These are phyloP conservation scores for Agriopis marginaria DNA, from an alignment of 2,888 invertebrate genomes.

Conservation along the genomic window DNA sequence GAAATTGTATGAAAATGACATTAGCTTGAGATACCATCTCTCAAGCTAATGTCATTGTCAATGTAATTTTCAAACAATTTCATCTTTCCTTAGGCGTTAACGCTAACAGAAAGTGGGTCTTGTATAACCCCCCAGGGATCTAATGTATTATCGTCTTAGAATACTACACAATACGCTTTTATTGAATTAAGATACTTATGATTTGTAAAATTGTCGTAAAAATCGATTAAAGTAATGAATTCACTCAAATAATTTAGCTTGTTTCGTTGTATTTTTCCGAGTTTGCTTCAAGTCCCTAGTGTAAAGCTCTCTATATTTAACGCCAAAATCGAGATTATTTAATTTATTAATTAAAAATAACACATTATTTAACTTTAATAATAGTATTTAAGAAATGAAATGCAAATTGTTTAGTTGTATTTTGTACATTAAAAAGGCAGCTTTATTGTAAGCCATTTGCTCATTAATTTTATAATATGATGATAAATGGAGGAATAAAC, in stretches of 20 bases:
- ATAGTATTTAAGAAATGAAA: constrained; percentile 8
- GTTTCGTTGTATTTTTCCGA: constrained; percentile 1
- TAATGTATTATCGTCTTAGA: constrained; percentile 1
- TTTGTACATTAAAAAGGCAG: constrained; percentile 16
- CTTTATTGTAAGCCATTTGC: constrained; percentile 36
- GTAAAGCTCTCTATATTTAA: constrained; percentile 31
- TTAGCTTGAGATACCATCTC: too few species aligned
- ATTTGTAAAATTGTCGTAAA: not conserved
- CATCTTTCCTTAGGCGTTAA: too few species aligned
- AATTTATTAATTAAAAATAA: constrained; percentile 9
- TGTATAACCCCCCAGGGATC: too few species aligned
- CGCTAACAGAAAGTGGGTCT: too few species aligned
- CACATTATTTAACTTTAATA: constrained; percentile 6
- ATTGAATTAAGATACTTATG: not conserved
- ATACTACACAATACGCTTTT: constrained; percentile 7
- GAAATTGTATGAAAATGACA: too few species aligned
- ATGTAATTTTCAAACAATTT: too few species aligned
- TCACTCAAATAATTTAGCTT: not conserved
- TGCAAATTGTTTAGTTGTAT: constrained; percentile 9
- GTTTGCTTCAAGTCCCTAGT: constrained; percentile 16
- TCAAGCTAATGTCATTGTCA: too few species aligned
- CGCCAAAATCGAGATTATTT: constrained; percentile 33
- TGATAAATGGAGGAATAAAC: constrained; percentile 1
- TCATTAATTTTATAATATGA: constrained; percentile 31
- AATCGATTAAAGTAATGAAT: not conserved